Evolutionary conservation across 2,113 vertebrate species (phyloP).

Genomic region (Romanogobio albipinnatus): DNA sequence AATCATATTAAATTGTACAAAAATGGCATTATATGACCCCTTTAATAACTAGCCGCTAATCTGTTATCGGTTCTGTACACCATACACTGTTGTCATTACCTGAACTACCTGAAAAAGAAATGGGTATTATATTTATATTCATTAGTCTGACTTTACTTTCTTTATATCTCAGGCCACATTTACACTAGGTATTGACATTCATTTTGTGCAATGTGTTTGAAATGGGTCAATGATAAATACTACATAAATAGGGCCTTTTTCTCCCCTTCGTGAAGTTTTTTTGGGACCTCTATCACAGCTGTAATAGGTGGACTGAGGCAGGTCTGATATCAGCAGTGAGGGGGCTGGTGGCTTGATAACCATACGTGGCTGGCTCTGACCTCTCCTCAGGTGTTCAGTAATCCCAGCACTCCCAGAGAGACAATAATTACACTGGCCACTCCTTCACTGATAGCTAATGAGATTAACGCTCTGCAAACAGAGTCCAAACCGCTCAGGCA

Average conservation of each 20-base stretch:
- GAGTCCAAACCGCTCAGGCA: slow-evolving; percentile 4
- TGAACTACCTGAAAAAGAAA: background rate
- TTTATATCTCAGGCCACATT: background rate
- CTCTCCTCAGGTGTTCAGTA: slow-evolving; percentile 32
- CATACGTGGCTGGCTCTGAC: slow-evolving; percentile 30
- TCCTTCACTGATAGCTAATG: slow-evolving; percentile 42
- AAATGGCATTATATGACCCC: too few species aligned
- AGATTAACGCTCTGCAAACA: slow-evolving; percentile 40
- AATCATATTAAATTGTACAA: too few species aligned
- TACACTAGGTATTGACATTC: background rate
- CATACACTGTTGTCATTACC: background rate
- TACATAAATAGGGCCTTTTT: background rate
- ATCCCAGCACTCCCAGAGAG: slow-evolving; percentile 40
- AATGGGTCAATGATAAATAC: background rate
- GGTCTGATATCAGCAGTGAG: slow-evolving; percentile 7
- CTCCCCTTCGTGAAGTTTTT: background rate
- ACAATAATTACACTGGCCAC: slow-evolving; percentile 37
- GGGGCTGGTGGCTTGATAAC: slow-evolving; percentile 22
- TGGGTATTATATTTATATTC: background rate
- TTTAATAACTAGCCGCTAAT: background rate
- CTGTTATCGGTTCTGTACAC: background rate
- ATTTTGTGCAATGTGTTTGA: background rate
- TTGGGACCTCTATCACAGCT: background rate
- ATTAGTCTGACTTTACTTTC: background rate
- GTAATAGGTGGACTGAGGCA: slow-evolving; percentile 34